Evolutionary conservation across 2,797 vertebrate genomes (phyloP), one percentile per base, ranked within the genome.

Genomic region (Emys orbicularis): DNA sequence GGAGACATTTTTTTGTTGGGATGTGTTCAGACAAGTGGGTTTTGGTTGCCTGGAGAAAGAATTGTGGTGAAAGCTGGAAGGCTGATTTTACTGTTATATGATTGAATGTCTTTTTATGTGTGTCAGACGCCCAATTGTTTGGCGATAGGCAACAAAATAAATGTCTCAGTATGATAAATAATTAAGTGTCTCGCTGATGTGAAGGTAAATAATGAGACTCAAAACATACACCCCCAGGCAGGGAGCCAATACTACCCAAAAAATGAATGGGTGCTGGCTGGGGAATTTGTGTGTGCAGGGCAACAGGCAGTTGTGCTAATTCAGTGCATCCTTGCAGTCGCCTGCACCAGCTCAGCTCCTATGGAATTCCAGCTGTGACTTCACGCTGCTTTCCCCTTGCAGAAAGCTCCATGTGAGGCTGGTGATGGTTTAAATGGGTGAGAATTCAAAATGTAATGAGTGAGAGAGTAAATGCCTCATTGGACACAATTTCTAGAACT

Each of bases 91-190:
- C 19, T 72, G 53, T 6, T 84, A 8, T 15, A 25, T 85, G 7
- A 47, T 8, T 76, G 13, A 27, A 76, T 13, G 3, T 1, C 19
- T 37, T 44, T 79, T 13, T 83, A 76, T 1, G 0, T 68, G 52
- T 61, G 88, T 84, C 68, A 72, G 77, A 23, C 86, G 57, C 86
- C 41, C 41, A 53, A 31, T 83, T 91, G 34, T 37, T 96, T 83
- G 56, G n/a, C 82, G 68, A 80, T 86, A 79, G 68, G 57, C 12
- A n/a, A 21, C 37, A 72, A 41, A 37, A 72, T 41, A 72, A 41
- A 72, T 25, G 19, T 10, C 34, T 41, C 68, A 72, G 37, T 41
- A 37, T 19, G 37, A 72, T 23, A 76, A 76, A 76, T 19, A 49
- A 47, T 79, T 82, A 44, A 91, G n/a, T n/a, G 25, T 65, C 83